Base-by-base conservation (phyloP, 1,140 invertebrate species). In the Stenopsyche tienmushanensis region DNA sequence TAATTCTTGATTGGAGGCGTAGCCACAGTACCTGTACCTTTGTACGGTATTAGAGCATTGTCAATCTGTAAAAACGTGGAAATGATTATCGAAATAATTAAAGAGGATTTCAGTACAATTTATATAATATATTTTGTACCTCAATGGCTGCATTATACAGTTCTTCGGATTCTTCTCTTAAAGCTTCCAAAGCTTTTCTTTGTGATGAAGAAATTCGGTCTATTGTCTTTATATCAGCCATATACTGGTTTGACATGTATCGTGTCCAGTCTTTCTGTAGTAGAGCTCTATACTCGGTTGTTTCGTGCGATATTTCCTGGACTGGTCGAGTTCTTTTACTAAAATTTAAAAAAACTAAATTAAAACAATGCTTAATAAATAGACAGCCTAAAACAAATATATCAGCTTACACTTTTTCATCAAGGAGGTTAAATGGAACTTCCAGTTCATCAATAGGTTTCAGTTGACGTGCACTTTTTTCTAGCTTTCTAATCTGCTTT, bases 401-500 rank as follows among this genome's bases (percentile, higher is more conserved):
- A 34, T 34, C 29, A 34, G 29, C 72, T 80, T 83, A 92, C 89
- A 83, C 72, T 70, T 80, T 79, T 72, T 91, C 82, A 72, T 91
- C 85, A 10, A 86, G 71, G 10, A 94, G 70, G 45, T 82, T 74
- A 26, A 85, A 69, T 0, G 91, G 86, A 8, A 91, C 76, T 79
- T 95, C 90, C 45, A 86, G 72, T 79, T 96, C 93, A 65, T 86
- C 83, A 53, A 96, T 85, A 0, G 93, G 92, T 77, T 96, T 96
- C 17, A 93, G 74, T 73, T 93, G 88, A 62, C 84, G 80, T 0
- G 87, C 78, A 79, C 85, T 83, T 75, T 90, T 94, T 73, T 93
- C 85, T 23, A 96, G 75, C 66, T 84, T 81, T 50, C 88, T 81
- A 71, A 96, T 96, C 73, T 85, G 83, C 76, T 94, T 95, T 74